Base-by-base conservation (phyloP, 2,888 invertebrate genomes). In the Choristoneura rosaceana region DNA sequence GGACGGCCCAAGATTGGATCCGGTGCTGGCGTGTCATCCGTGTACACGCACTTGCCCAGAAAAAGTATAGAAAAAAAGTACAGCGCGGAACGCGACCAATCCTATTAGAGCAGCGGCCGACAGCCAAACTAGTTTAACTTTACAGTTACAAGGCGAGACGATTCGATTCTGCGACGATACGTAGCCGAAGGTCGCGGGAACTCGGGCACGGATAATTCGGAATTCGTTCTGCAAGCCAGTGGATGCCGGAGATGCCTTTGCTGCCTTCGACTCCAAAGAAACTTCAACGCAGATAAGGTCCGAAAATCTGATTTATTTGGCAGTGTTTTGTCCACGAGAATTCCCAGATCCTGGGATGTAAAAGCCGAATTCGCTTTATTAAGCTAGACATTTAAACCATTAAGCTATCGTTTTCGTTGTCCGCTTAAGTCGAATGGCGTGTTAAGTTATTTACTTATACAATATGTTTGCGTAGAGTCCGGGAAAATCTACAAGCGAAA, bases 151-250 rank as follows among this genome's bases (percentile, higher is more conserved):
- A 81, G 78, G 79, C 77, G 81, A 85, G 83, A 85, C 86, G 84
- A 87, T 88, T 87, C 82, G 86, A 87, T 88, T 90, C 87, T 84
- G 90, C 87, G 88, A 89, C 85, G 87, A 88, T 87, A 87, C 84
- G 82, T 82, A 86, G 83, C 81, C 87, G 91, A 91, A 91, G 91
- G 92, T 91, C 91, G 87, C 85, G 85, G 83, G 83, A 90, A 85
- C 84, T 87, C 87, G 86, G 85, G 84, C 88, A 89, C 79, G 78
- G 84, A 90, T 77, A 86, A 90, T 90, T 82, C 75, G 80, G 81
- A 83, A 91, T 90, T 89, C 80, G 87, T 87, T 90, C 86, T 82
- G 83, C 84, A 82, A 86, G 80, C 47, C 17, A 9, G 50, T 66
- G 69, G 63, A 64, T 60, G 71, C 58, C 60, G 68, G 33, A 70